These are phyloP conservation scores for Osedax frankpressi DNA, from an alignment of 2,888 invertebrate genomes.

Conservation along the genomic window DNA sequence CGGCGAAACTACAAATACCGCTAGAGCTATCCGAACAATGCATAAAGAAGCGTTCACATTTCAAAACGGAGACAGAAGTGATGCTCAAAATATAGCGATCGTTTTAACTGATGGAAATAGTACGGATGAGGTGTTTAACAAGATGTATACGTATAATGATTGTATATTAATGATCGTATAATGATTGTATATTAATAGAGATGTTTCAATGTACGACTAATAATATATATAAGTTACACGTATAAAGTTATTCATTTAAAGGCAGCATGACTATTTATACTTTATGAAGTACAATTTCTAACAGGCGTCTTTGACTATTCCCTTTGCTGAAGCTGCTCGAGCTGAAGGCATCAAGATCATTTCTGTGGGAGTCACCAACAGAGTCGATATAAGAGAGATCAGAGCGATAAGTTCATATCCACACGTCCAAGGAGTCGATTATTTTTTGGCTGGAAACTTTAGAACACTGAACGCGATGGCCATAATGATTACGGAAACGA, in stretches of 20 bases:
- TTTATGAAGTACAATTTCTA: too few species aligned
- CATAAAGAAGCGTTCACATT: slow-evolving; percentile 20
- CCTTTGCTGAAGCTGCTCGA: slow-evolving; percentile 16
- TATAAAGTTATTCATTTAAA: too few species aligned
- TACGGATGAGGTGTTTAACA: background rate
- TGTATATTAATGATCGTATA: too few species aligned
- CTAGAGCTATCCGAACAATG: slow-evolving; percentile 21
- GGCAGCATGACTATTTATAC: too few species aligned
- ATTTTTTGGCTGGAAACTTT: background rate
- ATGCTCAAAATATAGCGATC: slow-evolving; percentile 10
- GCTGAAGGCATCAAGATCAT: background rate
- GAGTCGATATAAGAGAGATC: background rate
- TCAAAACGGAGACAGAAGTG: slow-evolving; percentile 18
- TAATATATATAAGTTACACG: too few species aligned
- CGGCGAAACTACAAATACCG: slow-evolving; percentile 24
- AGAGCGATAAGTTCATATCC: background rate
- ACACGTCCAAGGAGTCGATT: background rate
- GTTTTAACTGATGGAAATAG: slow-evolving; percentile 4
- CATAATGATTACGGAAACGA: slow-evolving; percentile 6
- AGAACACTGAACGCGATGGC: background rate
- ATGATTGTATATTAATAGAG: too few species aligned
- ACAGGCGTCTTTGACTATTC: slow-evolving; percentile 28
- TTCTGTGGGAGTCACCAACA: background rate
- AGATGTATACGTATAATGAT: too few species aligned
- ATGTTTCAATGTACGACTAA: too few species aligned